These are phyloP conservation scores for Mormyrops boulengeri DNA, from an alignment of 2,797 vertebrate genomes.

Conservation along the genomic window DNA sequence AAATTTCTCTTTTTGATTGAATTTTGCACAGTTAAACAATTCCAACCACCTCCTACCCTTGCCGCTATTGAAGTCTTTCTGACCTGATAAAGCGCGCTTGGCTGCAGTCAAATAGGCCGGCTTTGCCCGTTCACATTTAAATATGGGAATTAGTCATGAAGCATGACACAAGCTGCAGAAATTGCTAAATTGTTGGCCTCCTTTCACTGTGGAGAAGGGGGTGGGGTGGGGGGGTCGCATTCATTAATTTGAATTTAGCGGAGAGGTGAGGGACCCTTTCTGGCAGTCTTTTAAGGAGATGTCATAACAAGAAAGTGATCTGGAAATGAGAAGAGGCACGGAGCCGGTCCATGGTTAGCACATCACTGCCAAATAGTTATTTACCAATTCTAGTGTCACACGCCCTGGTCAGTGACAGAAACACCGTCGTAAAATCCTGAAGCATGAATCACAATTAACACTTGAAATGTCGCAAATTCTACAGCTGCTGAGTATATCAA, in stretches of 20 bases:
- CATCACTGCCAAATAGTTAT: background rate
- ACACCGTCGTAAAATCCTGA: background rate
- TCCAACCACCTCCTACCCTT: slow-evolving; percentile 53
- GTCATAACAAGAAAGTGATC: slow-evolving; percentile 35
- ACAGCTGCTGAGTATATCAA: background rate
- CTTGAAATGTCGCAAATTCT: background rate
- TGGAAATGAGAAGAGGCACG: slow-evolving; percentile 26
- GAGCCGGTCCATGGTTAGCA: background rate
- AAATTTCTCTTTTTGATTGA: slow-evolving; percentile 39
- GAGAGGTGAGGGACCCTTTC: slow-evolving; percentile 52
- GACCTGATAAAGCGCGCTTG: slow-evolving; percentile 80
- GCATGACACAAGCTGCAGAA: slow-evolving; percentile 75
- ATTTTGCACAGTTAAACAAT: slow-evolving; percentile 52
- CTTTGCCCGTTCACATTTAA: slow-evolving; percentile 76
- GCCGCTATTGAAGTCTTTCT: slow-evolving; percentile 73
- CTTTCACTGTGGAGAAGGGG: slow-evolving; percentile 47
- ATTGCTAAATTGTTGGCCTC: slow-evolving; percentile 70
- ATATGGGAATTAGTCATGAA: slow-evolving; percentile 87
- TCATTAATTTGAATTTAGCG: slow-evolving; percentile 52
- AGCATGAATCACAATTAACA: background rate
- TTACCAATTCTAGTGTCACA: background rate
- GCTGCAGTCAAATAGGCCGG: slow-evolving; percentile 76
- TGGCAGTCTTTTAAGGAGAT: slow-evolving; percentile 28
- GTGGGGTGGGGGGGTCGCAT: slow-evolving; percentile 47
- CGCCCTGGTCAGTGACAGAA: background rate